Conservation (phyloP, 2,888 invertebrate species). For the Trachelus tabidus region DNA sequence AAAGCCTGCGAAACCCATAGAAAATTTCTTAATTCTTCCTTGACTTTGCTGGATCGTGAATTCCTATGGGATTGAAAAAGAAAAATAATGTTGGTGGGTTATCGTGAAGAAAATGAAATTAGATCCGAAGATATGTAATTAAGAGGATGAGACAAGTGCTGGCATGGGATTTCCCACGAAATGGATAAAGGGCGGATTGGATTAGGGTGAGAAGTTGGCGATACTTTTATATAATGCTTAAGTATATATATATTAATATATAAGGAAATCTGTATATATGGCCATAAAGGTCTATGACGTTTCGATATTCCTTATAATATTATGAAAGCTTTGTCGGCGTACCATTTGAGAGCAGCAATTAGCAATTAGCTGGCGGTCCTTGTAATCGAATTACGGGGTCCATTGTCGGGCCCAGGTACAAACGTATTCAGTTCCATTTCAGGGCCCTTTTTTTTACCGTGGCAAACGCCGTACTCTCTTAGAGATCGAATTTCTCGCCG, state of each 20-base stretch:
- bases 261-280: too few relatives aligned
- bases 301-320: constrained; percentile 38
- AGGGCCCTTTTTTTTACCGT: constrained; percentile 32
- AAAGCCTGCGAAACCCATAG: background rate
- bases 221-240: too few relatives aligned
- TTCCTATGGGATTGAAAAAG: background rate
- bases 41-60: background rate
- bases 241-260: too few relatives aligned
- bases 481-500: constrained; percentile 61
- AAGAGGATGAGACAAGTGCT: too few relatives aligned
- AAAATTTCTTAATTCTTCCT: too few relatives aligned
- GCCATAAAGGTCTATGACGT: too few relatives aligned
- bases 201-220: too few relatives aligned
- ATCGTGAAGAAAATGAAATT: background rate
- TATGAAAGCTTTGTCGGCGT: constrained; percentile 55
- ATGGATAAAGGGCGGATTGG: too few relatives aligned
- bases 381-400: constrained; percentile 65
- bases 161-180: too few relatives aligned
- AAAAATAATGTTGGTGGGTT: background rate
- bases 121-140: background rate
- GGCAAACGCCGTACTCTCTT: constrained; percentile 22
- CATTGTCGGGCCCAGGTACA: constrained; percentile 65
- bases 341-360: constrained; percentile 58
- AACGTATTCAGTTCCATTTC: constrained; percentile 62
- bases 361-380: constrained; percentile 67